Evolutionary conservation across 1,140 invertebrate species (phyloP).

Genomic region (Homalodisca vitripennis): DNA sequence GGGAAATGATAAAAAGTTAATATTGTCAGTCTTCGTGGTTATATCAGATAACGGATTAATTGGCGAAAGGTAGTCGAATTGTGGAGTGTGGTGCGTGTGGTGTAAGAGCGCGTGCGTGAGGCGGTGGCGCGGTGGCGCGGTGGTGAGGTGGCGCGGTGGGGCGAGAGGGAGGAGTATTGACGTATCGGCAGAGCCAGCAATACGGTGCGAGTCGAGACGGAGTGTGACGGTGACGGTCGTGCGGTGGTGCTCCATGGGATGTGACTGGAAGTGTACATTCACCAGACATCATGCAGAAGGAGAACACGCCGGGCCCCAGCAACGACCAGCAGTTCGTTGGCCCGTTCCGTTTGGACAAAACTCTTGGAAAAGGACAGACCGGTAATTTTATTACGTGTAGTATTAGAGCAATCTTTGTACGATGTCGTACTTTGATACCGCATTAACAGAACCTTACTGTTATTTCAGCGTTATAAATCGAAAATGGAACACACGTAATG

Average conservation of each 20-base stretch:
- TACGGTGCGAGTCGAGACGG: no score
- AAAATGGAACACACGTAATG: no score
- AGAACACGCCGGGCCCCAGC: constrained; percentile 52
- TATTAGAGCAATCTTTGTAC: no score
- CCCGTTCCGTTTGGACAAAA: constrained; percentile 97
- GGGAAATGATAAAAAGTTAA: no score
- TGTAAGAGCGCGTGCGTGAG: background rate
- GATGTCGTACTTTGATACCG: no score
- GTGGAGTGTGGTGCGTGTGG: background rate
- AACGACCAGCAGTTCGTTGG: constrained; percentile 94
- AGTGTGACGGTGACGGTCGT: background rate
- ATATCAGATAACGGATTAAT: no score
- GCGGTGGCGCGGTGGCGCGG: background rate
- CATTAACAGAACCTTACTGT: no score
- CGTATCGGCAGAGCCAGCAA: background rate
- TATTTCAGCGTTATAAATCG: no score
- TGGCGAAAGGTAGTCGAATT: no score
- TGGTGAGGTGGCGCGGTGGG: background rate
- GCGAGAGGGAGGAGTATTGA: background rate
- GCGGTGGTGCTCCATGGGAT: constrained; percentile 1
- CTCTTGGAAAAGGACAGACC: constrained; percentile 98
- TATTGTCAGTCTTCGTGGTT: no score
- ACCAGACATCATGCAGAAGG: constrained; percentile 39
- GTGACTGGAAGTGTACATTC: background rate
- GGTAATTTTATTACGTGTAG: no score